Base-by-base conservation (phyloP, 2,797 vertebrate species). In the Anguilla megastoma region DNA sequence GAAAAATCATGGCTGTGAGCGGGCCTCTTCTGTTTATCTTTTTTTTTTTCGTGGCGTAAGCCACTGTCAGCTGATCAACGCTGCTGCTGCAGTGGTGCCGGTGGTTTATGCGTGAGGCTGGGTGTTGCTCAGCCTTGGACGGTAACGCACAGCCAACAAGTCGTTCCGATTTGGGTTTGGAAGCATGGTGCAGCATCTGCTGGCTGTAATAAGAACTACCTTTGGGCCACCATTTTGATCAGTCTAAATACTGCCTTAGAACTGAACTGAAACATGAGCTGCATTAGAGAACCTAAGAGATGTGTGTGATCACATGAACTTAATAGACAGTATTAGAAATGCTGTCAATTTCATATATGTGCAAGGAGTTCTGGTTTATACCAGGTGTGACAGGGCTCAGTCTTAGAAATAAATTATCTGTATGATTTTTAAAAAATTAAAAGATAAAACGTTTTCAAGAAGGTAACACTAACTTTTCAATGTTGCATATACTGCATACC, bases 171-270 rank as follows among this genome's bases (percentile, higher is more conserved):
- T 86, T 79, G 14, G 45, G 91, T 92, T 91, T 54, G 54, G 91
- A 89, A 91, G 92, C 89, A 88, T 87, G 92, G 90, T 92, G 93
- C 92, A 93, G 88, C 92, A 93, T 92, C 92, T 92, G 87, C 92
- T 93, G 92, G 91, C 86, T 89, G 87, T 85, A 86, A 69, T 76
- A 91, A 91, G 91, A 90, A 93, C 85, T 91, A 90, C 92, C 86
- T 82, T 86, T 41, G 85, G 33, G 82, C 60, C 41, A 58, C 83
- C 36, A 9, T 88, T 41, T 85, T 30, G 69, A 79, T 71, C 33
- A 45, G 24, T 48, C 54, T 50, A n/a, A 45, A n/a, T n/a, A 45
- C 41, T 54, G 83, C 79, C 63, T 48, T 48, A 36, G 56, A 21
- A 36, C 56, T 24, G 54, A 18, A 60, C 63, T 56, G n/a, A 54